Evolutionary conservation across 2,888 invertebrate genomes (phyloP).

Genomic region (Lasiommata megera): DNA sequence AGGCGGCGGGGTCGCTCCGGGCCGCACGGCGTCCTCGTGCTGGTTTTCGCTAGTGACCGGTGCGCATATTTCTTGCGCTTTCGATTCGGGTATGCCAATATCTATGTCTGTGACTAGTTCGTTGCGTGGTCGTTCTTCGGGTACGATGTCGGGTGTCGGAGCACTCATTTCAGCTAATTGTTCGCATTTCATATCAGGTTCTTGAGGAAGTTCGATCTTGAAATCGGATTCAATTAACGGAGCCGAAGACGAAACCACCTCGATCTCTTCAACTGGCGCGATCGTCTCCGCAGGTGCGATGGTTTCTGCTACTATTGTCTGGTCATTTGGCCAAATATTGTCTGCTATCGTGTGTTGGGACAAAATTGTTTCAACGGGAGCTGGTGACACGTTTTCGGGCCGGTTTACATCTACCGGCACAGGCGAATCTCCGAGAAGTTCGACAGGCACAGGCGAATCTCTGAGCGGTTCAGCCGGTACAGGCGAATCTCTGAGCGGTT

Average conservation of each 20-base stretch:
- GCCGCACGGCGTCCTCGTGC: constrained; percentile 52
- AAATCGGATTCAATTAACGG: neutral
- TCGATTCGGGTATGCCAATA: constrained; percentile 63
- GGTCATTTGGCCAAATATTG: neutral
- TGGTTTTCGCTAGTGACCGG: constrained; percentile 66
- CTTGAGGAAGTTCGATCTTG: neutral
- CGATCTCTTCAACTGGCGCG: neutral
- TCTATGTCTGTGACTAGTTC: constrained; percentile 69
- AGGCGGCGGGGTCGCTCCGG: constrained; percentile 45
- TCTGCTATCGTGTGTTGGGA: neutral
- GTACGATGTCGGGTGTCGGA: constrained; percentile 65
- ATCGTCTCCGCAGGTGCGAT: neutral
- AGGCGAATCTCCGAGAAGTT: neutral
- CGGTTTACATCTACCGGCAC: neutral
- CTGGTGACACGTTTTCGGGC: neutral
- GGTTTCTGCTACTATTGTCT: neutral
- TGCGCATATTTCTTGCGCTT: constrained; percentile 74
- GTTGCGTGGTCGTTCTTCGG: constrained; percentile 49
- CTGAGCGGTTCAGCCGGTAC: neutral
- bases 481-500: neutral
- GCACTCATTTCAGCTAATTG: constrained; percentile 44
- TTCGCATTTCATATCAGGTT: constrained; percentile 25
- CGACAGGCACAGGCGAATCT: no score
- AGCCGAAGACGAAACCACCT: neutral
- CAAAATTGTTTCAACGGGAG: neutral